phyloP scores from a whole-genome alignment of 2,888 invertebrate genomes.

The Parasteatoda lunata region DNA sequence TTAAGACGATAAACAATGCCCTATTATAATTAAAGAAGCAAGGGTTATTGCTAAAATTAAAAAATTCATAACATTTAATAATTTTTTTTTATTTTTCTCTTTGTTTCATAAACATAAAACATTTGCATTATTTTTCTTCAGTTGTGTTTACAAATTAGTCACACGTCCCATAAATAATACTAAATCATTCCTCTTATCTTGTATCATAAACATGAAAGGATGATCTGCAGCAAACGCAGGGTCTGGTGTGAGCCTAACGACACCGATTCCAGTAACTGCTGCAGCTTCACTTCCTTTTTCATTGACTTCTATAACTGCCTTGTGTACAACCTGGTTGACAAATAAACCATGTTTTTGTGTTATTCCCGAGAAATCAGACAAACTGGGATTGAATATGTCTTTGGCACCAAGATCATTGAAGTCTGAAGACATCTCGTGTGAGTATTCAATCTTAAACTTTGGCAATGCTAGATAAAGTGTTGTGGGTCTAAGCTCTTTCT shows the following conservation, averaged over 20 bases:
- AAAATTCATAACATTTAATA: too few relatives aligned
- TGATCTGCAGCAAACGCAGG: background rate
- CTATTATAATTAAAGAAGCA: too few relatives aligned
- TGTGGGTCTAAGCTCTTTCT: background rate
- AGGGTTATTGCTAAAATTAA: too few relatives aligned
- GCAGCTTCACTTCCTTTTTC: conserved; percentile 18
- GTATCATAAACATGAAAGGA: background rate
- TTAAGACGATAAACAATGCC: too few relatives aligned
- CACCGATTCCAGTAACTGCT: conserved; percentile 4
- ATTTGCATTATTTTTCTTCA: too few relatives aligned
- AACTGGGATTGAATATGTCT: background rate
- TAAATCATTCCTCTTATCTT: background rate
- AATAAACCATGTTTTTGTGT: background rate
- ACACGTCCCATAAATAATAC: conserved; percentile 7
- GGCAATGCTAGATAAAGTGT: background rate
- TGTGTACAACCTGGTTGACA: background rate
- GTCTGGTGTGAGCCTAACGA: background rate
- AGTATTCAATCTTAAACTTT: conserved; percentile 4
- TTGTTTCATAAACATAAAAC: too few relatives aligned
- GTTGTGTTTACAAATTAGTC: background rate
- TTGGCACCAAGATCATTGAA: background rate
- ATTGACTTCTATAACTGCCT: conserved; percentile 14
- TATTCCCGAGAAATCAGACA: conserved; percentile 7
- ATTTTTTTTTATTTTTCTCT: too few relatives aligned
- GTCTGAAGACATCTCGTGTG: background rate